phyloP scores from a whole-genome alignment of 2,888 invertebrate species.

The Gibbula magus region DNA sequence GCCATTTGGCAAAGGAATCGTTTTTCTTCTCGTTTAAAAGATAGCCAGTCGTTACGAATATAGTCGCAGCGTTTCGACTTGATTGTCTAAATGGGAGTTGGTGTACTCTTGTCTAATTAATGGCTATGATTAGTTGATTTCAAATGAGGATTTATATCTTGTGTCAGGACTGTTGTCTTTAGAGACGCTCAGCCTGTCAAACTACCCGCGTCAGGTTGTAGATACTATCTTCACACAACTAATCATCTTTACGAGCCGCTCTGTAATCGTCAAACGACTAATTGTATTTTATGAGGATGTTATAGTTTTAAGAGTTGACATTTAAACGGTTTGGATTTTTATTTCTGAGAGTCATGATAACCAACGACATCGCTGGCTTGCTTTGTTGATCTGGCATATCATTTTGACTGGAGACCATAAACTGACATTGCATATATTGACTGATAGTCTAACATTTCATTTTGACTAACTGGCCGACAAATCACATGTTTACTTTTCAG shows the following conservation, averaged over 20 bases:
- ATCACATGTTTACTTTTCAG: too few relatives aligned
- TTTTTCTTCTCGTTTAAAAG: constrained; percentile 7
- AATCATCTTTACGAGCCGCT: constrained; percentile 29
- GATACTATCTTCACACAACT: constrained; percentile 2
- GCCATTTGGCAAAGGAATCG: not conserved
- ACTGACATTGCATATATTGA: too few relatives aligned
- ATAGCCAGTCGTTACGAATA: not conserved
- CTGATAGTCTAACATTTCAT: too few relatives aligned
- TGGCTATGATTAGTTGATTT: constrained; percentile 18
- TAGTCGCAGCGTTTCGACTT: not conserved
- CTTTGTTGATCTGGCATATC: too few relatives aligned
- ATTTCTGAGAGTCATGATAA: too few relatives aligned
- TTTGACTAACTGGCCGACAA: too few relatives aligned
- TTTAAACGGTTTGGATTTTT: too few relatives aligned
- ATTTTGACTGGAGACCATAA: too few relatives aligned
- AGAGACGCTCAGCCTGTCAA: not conserved
- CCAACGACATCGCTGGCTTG: too few relatives aligned
- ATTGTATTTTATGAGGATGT: not conserved
- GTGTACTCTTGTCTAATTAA: constrained; percentile 4
- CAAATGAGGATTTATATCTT: constrained; percentile 33
- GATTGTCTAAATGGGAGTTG: not conserved
- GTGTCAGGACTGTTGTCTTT: constrained; percentile 13
- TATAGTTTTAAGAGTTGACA: too few relatives aligned
- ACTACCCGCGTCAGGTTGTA: not conserved
- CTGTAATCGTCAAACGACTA: constrained; percentile 1